Evolutionary conservation across 2,888 invertebrate genomes (phyloP).

Genomic region (Agonopterix subpropinquella): DNA sequence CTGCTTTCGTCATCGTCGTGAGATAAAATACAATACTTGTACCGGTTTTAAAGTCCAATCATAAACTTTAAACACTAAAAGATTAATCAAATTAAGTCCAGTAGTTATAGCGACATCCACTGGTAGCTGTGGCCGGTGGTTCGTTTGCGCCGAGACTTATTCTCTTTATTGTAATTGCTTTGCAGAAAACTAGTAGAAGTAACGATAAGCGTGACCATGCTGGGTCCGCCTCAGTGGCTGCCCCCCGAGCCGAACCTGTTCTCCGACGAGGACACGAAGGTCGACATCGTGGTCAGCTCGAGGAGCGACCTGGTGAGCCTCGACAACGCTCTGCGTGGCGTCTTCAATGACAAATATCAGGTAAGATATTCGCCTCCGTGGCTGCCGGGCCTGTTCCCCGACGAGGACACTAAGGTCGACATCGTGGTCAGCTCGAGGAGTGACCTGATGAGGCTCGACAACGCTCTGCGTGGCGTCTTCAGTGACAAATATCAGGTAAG

Average conservation of each 20-base stretch:
- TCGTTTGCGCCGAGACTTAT: too few relatives aligned
- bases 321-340: slow-evolving; percentile 25
- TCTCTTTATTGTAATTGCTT: too few relatives aligned
- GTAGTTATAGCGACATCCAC: too few relatives aligned
- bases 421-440: slow-evolving; percentile 23
- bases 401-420: slow-evolving; percentile 16
- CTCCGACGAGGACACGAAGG: slow-evolving; percentile 11
- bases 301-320: slow-evolving; percentile 22
- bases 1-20: too few relatives aligned
- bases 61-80: too few relatives aligned
- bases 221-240: slow-evolving; percentile 19
- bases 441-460: slow-evolving; percentile 26
- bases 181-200: slow-evolving; percentile 26
- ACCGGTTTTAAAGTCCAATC: too few relatives aligned
- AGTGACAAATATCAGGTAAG: slow-evolving; percentile 39
- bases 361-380: slow-evolving; percentile 25
- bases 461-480: slow-evolving; percentile 28
- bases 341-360: slow-evolving; percentile 41
- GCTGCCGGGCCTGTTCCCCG: slow-evolving; percentile 18
- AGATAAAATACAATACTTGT: too few relatives aligned
- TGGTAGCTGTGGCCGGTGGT: too few relatives aligned
- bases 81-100: too few relatives aligned
- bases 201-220: slow-evolving; percentile 22
- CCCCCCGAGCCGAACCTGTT: slow-evolving; percentile 19
- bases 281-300: slow-evolving; percentile 25